Evolutionary conservation across 2,888 invertebrate species (phyloP).

Genomic region (Himalopsyche kuldschensis): DNA sequence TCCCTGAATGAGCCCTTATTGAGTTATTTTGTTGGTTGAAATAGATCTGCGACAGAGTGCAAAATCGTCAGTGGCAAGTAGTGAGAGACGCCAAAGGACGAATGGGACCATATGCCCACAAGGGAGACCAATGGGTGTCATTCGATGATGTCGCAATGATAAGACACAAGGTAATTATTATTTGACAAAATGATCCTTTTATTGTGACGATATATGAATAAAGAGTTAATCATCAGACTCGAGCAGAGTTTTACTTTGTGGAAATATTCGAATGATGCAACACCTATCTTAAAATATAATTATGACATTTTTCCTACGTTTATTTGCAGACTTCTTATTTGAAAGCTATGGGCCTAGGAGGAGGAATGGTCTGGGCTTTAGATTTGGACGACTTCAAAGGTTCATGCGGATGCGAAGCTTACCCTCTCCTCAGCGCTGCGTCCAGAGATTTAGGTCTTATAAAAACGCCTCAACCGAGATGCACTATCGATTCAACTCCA

Average conservation of each 20-base stretch:
- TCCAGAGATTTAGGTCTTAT: slow-evolving; percentile 32
- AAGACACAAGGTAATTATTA: slow-evolving; percentile 62
- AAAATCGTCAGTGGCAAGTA: slow-evolving; percentile 75
- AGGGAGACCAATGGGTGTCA: slow-evolving; percentile 88
- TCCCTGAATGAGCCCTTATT: too few relatives aligned
- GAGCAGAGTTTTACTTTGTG: neutral
- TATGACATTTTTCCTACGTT: neutral
- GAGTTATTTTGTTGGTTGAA: slow-evolving; percentile 44
- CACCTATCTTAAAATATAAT: neutral
- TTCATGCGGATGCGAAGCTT: slow-evolving; percentile 78
- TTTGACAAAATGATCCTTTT: neutral
- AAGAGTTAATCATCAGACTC: too few relatives aligned
- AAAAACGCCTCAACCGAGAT: slow-evolving; percentile 53
- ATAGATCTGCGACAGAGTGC: slow-evolving; percentile 77
- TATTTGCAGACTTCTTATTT: slow-evolving; percentile 68
- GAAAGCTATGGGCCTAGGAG: slow-evolving; percentile 76
- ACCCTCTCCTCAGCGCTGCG: slow-evolving; percentile 70
- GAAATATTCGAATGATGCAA: too few relatives aligned
- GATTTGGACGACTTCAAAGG: slow-evolving; percentile 87
- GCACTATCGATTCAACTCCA: slow-evolving; percentile 51
- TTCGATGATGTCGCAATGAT: slow-evolving; percentile 88
- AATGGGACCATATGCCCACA: slow-evolving; percentile 86
- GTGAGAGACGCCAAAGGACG: slow-evolving; percentile 76
- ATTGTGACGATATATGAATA: neutral
- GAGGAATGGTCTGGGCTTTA: slow-evolving; percentile 88